Percentiles rank a stretch among this genome's conserved stretches.
phyloP scores from a whole-genome alignment of 2,113 vertebrate species.

The Chascanopsetta lugubris region DNA sequence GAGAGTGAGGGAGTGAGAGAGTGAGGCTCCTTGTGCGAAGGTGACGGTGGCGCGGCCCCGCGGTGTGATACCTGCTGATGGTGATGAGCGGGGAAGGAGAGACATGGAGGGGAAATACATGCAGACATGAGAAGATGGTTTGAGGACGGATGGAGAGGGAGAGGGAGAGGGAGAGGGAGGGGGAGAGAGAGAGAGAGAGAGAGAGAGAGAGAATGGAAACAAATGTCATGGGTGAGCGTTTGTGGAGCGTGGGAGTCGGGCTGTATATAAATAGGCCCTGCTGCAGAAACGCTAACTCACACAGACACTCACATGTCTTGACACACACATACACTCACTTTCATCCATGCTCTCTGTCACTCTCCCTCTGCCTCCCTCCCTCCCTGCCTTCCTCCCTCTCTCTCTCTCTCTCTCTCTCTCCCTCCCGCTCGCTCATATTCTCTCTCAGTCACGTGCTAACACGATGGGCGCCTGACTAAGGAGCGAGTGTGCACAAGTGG shows the following conservation, averaged over 20 bases:
- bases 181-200: too few species aligned
- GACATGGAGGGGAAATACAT: conserved; percentile 3
- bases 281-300: conserved; percentile 40
- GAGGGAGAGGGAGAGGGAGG: too few species aligned
- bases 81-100: conserved; percentile 16
- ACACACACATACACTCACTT: conserved; percentile 41
- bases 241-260: conserved; percentile 32
- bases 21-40: conserved; percentile 8
- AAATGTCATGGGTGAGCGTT: conserved; percentile 44
- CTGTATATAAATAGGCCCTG: conserved; percentile 50
- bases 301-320: conserved; percentile 53
- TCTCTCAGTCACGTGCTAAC: conserved; percentile 40
- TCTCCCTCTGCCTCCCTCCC: conserved; percentile 8
- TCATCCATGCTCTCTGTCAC: conserved; percentile 31
- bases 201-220: conserved; percentile 7
- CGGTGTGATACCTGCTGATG: neutral
- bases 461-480: conserved; percentile 14
- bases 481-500: conserved; percentile 3
- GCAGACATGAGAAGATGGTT: conserved; percentile 10
- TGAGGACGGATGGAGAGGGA: too few species aligned
- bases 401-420: conserved; percentile 3
- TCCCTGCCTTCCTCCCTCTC: conserved; percentile 12
- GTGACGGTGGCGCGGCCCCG: conserved; percentile 15
- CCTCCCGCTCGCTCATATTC: conserved; percentile 7
- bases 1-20: too few species aligned